These are phyloP conservation scores for Orchesella flavescens DNA, from an alignment of 2,888 invertebrate genomes.

Conservation along the genomic window DNA sequence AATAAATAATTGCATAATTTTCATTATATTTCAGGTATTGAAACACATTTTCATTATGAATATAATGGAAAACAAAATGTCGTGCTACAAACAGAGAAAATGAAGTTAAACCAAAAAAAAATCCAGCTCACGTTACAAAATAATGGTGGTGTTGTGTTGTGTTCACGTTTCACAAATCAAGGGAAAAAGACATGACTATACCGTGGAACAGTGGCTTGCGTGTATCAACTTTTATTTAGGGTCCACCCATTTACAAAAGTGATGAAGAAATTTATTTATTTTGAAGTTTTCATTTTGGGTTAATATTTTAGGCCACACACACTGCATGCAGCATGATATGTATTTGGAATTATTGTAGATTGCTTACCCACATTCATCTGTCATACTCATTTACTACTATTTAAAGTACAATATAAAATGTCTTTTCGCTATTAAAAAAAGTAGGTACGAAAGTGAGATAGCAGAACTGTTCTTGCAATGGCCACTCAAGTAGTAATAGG, in stretches of 20 bases:
- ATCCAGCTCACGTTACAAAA: constrained; percentile 20
- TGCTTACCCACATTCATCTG: neutral
- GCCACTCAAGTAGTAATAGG: constrained; percentile 1
- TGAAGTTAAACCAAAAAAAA: constrained; percentile 30
- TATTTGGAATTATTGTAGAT: neutral
- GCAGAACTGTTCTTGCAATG: constrained; percentile 1
- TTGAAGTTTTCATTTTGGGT: constrained; percentile 55
- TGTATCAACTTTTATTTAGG: constrained; percentile 33
- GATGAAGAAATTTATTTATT: constrained; percentile 61
- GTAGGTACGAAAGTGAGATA: constrained; percentile 9
- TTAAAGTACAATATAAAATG: neutral
- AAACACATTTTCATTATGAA: constrained; percentile 15
- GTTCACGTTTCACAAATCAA: constrained; percentile 24
- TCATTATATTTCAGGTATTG: constrained; percentile 38
- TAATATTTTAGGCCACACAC: constrained; percentile 50
- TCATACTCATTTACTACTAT: neutral
- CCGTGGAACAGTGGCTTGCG: constrained; percentile 24
- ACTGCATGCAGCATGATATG: neutral
- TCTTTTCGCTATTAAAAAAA: neutral
- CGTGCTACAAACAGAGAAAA: neutral
- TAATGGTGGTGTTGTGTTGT: constrained; percentile 24
- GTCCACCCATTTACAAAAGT: constrained; percentile 58
- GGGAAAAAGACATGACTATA: constrained; percentile 15
- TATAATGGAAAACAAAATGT: neutral
- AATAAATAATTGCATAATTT: too few relatives aligned